Evolutionary conservation across 2,888 invertebrate genomes (phyloP), one percentile per base, ranked within the genome.

Genomic region (Pherbina coryleti): DNA sequence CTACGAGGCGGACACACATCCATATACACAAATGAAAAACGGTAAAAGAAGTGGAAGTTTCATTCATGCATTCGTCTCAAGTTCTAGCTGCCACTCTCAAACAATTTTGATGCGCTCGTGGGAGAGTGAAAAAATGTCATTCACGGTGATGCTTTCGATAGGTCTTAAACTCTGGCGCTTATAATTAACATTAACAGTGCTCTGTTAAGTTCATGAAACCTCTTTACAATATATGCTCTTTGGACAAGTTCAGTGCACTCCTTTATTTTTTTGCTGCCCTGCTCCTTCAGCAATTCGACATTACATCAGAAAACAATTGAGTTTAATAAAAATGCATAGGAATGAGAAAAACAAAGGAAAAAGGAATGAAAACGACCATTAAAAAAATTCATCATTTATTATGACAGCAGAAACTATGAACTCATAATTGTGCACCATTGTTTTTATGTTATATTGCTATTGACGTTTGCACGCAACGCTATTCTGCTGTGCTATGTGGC

Each of bases 401-500:
- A 71, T 55, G 71, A 71, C 55, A 55, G 57, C 51, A 14, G 25
- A 69, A 69, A 69, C 69, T 69, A 69, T 51, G 25, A 71, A 71
- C 31, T 57, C 71, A 31, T 71, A 71, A 71, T 71, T 71, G 71
- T 22, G 55, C 31, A n/a, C 55, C 53, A 55, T 71, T 71, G 71
- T 71, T 55, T 53, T 57, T 71, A 53, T 53, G 17, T 31, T 28
- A 28, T 70, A 51, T 70, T 70, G 53, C 51, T 70, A 31, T 70
- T 66, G 66, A 37, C 34, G 37, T 66, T 34, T 31, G 66, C 19
- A 66, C 31, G 66, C 34, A 31, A 19, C 34, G 7, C 34, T 34
- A 37, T n/a, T 37, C 25, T 62, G 57, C 72, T 76, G 66, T 82
- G 80, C 79, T 82, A 80, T 84, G 82, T 11, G 8, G 44, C 19